phyloP scores from a whole-genome alignment of 2,797 vertebrate species.

The Discoglossus pictus region DNA sequence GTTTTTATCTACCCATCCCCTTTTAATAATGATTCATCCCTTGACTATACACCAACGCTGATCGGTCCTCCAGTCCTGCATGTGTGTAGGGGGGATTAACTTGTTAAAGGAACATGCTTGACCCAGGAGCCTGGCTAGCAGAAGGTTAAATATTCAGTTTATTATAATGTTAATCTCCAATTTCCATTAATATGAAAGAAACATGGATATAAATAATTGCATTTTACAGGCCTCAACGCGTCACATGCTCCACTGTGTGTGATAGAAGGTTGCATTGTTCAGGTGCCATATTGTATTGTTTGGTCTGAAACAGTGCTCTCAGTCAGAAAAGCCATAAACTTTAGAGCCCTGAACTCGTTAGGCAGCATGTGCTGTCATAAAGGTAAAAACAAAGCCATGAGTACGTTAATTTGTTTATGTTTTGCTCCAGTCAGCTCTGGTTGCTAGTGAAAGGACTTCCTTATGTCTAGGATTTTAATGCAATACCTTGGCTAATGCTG shows the following conservation, averaged over 20 bases:
- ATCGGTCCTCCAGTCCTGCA: too few relatives aligned
- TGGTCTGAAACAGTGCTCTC: not conserved
- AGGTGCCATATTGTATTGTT: conserved; percentile 8
- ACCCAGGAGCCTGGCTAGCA: too few relatives aligned
- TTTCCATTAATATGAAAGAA: too few relatives aligned
- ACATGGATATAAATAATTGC: too few relatives aligned
- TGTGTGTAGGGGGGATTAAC: not conserved
- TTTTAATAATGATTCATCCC: too few relatives aligned
- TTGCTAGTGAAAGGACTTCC: not conserved
- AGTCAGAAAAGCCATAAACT: not conserved
- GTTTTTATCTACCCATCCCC: too few relatives aligned
- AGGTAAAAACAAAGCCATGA: not conserved
- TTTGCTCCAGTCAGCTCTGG: not conserved
- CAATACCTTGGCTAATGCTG: not conserved
- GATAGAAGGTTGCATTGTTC: conserved; percentile 20
- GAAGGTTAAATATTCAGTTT: too few relatives aligned
- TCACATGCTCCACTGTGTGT: conserved; percentile 11
- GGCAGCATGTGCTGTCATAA: not conserved
- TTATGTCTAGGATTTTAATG: conserved; percentile 15
- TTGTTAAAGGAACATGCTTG: too few relatives aligned
- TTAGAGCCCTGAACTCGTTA: not conserved
- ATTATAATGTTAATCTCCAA: too few relatives aligned
- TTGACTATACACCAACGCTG: too few relatives aligned
- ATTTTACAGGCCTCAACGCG: not conserved
- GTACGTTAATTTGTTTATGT: conserved; percentile 3